Evolutionary conservation across 2,113 vertebrate genomes (phyloP).

Genomic region (Mastomys coucha): DNA sequence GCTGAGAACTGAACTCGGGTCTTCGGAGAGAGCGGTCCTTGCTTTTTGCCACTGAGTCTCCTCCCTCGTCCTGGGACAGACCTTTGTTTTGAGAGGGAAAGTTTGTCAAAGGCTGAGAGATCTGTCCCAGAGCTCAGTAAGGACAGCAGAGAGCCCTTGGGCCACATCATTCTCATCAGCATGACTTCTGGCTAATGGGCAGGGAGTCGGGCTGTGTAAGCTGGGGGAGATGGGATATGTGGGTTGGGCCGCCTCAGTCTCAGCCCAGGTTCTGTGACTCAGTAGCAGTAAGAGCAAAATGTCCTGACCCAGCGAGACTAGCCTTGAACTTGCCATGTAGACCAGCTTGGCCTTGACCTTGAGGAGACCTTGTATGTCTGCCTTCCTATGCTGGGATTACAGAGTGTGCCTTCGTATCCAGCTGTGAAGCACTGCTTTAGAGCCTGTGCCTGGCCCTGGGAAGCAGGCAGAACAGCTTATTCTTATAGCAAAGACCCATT

Average conservation of each 20-base stretch:
- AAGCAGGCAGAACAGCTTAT: not conserved
- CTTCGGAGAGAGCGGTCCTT: not conserved
- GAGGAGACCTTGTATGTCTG: not conserved
- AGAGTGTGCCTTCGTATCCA: not conserved
- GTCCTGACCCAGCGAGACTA: not conserved
- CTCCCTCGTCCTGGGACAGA: not conserved
- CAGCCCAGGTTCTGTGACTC: not conserved
- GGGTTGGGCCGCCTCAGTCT: not conserved
- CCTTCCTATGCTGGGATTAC: not conserved
- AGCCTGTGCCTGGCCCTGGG: not conserved
- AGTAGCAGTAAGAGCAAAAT: not conserved
- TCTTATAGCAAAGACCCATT: not conserved
- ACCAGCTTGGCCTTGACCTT: too few relatives aligned
- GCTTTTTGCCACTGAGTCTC: not conserved
- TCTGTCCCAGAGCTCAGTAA: not conserved
- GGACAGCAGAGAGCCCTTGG: not conserved
- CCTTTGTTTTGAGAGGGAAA: not conserved
- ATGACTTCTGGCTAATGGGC: rapidly evolving
- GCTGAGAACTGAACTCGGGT: not conserved
- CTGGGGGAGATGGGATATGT: not conserved
- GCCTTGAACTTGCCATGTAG: not conserved
- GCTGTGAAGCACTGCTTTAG: not conserved
- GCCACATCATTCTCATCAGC: not conserved
- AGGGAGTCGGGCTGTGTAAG: rapidly evolving
- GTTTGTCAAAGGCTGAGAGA: not conserved